Evolutionary conservation across 92 coral and sea anemone species (phyloP).

Genomic region (Micromussa lordhowensis): DNA sequence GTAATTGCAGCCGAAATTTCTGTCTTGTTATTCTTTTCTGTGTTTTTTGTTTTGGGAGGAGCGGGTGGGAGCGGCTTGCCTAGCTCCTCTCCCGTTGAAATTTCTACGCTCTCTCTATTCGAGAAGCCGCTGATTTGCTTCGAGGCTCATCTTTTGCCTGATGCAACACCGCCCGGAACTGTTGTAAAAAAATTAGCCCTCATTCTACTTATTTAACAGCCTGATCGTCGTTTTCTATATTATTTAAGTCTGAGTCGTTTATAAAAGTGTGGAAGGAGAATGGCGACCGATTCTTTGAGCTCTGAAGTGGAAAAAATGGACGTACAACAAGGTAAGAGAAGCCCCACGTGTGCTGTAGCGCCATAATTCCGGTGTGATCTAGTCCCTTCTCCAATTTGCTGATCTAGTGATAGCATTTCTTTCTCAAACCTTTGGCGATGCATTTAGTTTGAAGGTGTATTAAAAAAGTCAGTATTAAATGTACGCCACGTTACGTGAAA

Average conservation of each 20-base stretch:
- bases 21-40: no score
- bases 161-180: constrained; percentile 49
- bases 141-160: constrained; percentile 39
- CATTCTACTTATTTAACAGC: background rate
- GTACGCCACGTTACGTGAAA: background rate
- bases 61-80: no score
- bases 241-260: background rate
- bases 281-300: constrained; percentile 36
- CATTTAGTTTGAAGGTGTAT: background rate
- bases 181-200: background rate
- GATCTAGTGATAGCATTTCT: background rate
- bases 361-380: background rate
- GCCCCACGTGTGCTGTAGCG: background rate
- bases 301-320: constrained; percentile 45
- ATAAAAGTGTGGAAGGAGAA: background rate
- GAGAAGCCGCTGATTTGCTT: constrained; percentile 21
- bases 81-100: background rate
- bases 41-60: no score
- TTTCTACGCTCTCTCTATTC: background rate
- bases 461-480: background rate
- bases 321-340: constrained; percentile 43
- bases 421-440: background rate
- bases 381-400: background rate
- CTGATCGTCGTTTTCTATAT: background rate
- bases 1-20: no score